These are phyloP conservation scores for Physella acuta DNA, from an alignment of 1,140 invertebrate genomes.

Conservation along the genomic window DNA sequence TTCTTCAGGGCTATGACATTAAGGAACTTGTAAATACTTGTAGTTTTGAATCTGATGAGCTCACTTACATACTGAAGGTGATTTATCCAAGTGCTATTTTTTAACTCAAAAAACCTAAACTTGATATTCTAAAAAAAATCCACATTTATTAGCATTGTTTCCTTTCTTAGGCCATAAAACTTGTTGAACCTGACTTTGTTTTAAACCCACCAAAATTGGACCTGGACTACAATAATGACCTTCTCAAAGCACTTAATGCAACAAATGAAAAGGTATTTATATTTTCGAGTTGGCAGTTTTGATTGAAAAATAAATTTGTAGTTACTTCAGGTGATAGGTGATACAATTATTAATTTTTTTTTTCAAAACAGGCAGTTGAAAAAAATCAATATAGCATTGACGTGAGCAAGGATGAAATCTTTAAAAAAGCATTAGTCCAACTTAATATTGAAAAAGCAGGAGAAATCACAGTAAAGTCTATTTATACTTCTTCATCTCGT, in stretches of 20 bases:
- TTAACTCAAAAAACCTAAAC: too few species aligned
- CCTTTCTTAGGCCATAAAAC: constrained; percentile 13
- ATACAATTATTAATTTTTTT: not conserved
- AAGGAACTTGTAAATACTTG: constrained; percentile 17
- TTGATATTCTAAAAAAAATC: too few species aligned
- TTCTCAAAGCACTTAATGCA: constrained; percentile 1
- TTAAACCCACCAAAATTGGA: constrained; percentile 2
- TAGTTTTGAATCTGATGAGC: constrained; percentile 24
- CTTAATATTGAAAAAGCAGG: constrained; percentile 16
- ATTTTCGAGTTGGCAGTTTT: too few species aligned
- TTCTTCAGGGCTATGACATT: constrained; percentile 10
- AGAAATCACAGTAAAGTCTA: constrained; percentile 13
- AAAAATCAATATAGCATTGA: constrained; percentile 19
- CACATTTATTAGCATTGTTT: too few species aligned
- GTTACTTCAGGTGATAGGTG: not conserved
- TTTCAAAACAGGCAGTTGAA: not conserved
- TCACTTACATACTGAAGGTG: constrained; percentile 13
- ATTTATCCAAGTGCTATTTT: too few species aligned
- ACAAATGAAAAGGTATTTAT: constrained; percentile 5
- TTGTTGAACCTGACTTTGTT: constrained; percentile 13
- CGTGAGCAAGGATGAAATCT: constrained; percentile 4
- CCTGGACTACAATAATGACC: not conserved
- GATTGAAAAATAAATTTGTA: too few species aligned
- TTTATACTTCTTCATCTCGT: too few species aligned
- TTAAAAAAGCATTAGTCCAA: not conserved